These are phyloP conservation scores for Eupeodes corollae DNA, from an alignment of 1,140 invertebrate species.

Conservation along the genomic window DNA sequence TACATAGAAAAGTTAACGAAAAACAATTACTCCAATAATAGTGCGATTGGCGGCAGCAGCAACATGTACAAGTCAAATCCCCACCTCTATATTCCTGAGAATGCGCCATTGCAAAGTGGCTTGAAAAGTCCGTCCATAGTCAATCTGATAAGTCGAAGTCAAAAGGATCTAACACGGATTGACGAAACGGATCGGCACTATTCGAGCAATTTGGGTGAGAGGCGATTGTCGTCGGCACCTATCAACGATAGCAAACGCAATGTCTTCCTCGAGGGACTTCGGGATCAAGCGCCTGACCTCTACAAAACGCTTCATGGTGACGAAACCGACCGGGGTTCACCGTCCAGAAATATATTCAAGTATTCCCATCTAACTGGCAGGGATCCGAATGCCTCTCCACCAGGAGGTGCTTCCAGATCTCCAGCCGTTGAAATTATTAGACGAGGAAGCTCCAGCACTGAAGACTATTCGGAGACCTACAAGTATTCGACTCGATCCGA, in stretches of 20 bases:
- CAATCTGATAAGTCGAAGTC: slow-evolving; percentile 69
- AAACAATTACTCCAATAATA: slow-evolving; percentile 23
- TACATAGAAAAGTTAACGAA: slow-evolving; percentile 34
- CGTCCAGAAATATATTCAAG: slow-evolving; percentile 28
- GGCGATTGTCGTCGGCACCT: neutral
- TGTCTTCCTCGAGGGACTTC: slow-evolving; percentile 56
- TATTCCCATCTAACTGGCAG: slow-evolving; percentile 4
- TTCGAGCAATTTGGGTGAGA: neutral
- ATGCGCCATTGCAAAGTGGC: slow-evolving; percentile 38
- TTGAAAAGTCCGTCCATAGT: slow-evolving; percentile 74
- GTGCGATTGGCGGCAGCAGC: slow-evolving; percentile 8
- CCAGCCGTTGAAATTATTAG: slow-evolving; percentile 38
- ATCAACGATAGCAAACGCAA: slow-evolving; percentile 46
- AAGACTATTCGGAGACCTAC: slow-evolving; percentile 54
- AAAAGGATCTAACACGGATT: slow-evolving; percentile 53
- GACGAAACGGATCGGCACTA: slow-evolving; percentile 6
- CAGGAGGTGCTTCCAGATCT: slow-evolving; percentile 23
- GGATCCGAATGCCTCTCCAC: slow-evolving; percentile 14
- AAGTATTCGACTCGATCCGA: slow-evolving; percentile 35
- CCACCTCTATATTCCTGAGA: slow-evolving; percentile 54
- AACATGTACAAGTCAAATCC: slow-evolving; percentile 60
- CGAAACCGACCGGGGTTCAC: slow-evolving; percentile 35
- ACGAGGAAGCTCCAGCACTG: slow-evolving; percentile 49
- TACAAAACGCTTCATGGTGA: slow-evolving; percentile 56
- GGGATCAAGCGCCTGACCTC: slow-evolving; percentile 61